A percentile compares a stretch with the other conserved stretches of the same genome.
Evolutionary conservation across 2,888 invertebrate genomes (phyloP).

Genomic region (Lumbricus terrestris): DNA sequence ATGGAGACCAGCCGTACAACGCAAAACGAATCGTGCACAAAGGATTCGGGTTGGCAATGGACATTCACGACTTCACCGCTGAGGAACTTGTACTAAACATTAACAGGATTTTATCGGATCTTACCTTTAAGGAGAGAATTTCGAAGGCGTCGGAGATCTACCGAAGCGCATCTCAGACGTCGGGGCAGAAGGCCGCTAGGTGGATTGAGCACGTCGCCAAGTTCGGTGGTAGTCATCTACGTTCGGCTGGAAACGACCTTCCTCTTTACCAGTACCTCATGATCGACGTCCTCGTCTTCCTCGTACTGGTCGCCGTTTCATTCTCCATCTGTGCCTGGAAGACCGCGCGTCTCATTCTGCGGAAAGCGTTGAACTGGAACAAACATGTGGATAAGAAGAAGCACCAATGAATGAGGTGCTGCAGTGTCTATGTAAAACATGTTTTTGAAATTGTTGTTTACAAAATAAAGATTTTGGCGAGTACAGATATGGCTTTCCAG

Average conservation of each 20-base stretch:
- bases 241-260: constrained; percentile 26
- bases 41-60: constrained; percentile 27
- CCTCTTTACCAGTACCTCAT: constrained; percentile 34
- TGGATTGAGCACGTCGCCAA: constrained; percentile 32
- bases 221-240: constrained; percentile 27
- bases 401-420: neutral
- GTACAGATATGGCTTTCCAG: neutral
- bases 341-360: neutral
- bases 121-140: constrained; percentile 15
- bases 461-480: neutral
- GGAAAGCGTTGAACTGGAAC: neutral
- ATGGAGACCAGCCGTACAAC: constrained; percentile 26
- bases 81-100: constrained; percentile 20
- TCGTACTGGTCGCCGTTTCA: neutral
- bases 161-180: constrained; percentile 3
- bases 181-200: constrained; percentile 22
- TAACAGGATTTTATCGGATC: constrained; percentile 9
- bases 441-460: neutral
- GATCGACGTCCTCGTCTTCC: constrained; percentile 37
- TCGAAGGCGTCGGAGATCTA: constrained; percentile 29
- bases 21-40: constrained; percentile 19
- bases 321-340: neutral
- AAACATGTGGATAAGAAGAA: neutral
- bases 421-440: neutral
- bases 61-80: constrained; percentile 14